Evolutionary conservation across 2,888 invertebrate species (phyloP).

Genomic region (Aleiodes alternator): DNA sequence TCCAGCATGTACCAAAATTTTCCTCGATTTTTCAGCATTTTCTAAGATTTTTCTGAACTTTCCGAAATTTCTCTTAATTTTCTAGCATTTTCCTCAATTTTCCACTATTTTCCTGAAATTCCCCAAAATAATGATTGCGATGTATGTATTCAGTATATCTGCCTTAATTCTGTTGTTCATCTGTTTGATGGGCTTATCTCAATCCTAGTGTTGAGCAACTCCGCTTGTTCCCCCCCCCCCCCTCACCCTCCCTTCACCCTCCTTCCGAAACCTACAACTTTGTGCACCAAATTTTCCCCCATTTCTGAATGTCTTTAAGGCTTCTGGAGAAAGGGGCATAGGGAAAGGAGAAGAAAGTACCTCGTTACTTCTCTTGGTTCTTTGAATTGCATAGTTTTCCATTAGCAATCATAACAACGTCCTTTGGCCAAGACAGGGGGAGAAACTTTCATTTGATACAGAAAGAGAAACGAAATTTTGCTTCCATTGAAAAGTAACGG

Average conservation of each 20-base stretch:
- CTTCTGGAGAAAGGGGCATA: slow-evolving; percentile 3
- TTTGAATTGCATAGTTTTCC: slow-evolving; percentile 74
- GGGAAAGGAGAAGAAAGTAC: slow-evolving; percentile 55
- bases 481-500: slow-evolving; percentile 10
- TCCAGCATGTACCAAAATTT: too few relatives aligned
- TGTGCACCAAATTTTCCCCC: slow-evolving; percentile 40
- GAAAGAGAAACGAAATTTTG: slow-evolving; percentile 19
- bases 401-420: slow-evolving; percentile 74
- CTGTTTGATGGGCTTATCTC: too few relatives aligned
- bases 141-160: not conserved
- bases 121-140: not conserved
- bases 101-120: too few relatives aligned
- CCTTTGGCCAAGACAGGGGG: slow-evolving; percentile 58
- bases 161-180: too few relatives aligned
- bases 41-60: too few relatives aligned
- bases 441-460: slow-evolving; percentile 22
- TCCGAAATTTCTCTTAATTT: too few relatives aligned
- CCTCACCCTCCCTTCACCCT: not conserved
- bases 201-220: slow-evolving; percentile 64
- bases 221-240: slow-evolving; percentile 57
- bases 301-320: slow-evolving; percentile 46
- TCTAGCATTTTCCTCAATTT: too few relatives aligned
- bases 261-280: slow-evolving; percentile 47
- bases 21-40: too few relatives aligned
- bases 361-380: slow-evolving; percentile 73